Base-by-base conservation (phyloP, 2,888 invertebrate genomes). In the Helleia helle region DNA sequence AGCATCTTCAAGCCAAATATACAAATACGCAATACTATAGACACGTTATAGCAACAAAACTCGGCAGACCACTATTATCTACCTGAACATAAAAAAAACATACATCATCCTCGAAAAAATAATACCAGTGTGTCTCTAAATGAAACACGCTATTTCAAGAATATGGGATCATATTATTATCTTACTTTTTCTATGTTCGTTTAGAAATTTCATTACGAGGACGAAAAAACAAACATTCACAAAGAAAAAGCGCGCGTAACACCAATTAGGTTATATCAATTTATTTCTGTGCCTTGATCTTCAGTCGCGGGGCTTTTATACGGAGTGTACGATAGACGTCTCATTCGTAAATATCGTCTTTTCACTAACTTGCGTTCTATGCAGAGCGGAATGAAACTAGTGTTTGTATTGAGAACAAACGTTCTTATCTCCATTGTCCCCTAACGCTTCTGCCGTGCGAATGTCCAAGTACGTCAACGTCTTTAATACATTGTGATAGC, bases 361-460 rank as follows among this genome's bases (percentile, higher is more conserved):
- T 47, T 31, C 40, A 40, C 45, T 41, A 45, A 45, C 45, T 43
- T 43, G 36, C 38, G 41, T 47, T 45, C 42, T 46, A 43, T 49
- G 49, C 47, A 40, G 36, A 29, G 41, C 43, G 45, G 38, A 38
- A 41, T 44, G 46, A 36, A 45, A 47, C 49, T 43, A 41, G 36
- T 47, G 47, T 47, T 45, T 40, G 43, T 38, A 30, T 38, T 43
- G 40, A 40, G 49, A 49, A 49, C 49, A 47, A 47, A 41, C 44
- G 43, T 13, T 9, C n/a, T 18, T 22, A 18, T 34, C 22, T 22
- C 34, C 13, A 34, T 34, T 34, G 34, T 34, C 34, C 28, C 12
- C 12, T 22, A 7, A 22, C n/a, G 28, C 31, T n/a, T 18, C 17
- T 34, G 34, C 18, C 22, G 34, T 34, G 34, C 34, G 34, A 34